Percentiles rank a stretch among this genome's conserved stretches.
phyloP scores from a whole-genome alignment of 2,113 vertebrate species.

The Sinocyclocheilus anophthalmus region DNA sequence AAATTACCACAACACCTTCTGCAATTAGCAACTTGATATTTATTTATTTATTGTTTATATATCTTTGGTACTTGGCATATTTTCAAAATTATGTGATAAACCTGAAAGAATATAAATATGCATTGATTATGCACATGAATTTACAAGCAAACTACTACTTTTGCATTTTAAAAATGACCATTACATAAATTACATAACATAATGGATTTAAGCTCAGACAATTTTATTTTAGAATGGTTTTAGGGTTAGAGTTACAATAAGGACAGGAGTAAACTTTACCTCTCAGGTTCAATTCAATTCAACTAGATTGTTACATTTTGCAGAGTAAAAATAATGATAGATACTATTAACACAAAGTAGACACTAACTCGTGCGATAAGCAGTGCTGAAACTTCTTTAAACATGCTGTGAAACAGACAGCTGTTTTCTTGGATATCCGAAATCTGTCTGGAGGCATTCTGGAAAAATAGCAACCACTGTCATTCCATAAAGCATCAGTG shows the following conservation, averaged over 20 bases:
- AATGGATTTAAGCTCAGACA: not conserved
- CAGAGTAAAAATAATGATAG: not conserved
- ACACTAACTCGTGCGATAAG: not conserved
- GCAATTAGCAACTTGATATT: not conserved
- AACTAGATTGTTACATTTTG: not conserved
- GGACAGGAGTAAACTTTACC: not conserved
- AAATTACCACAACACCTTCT: not conserved
- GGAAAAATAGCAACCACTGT: slow-evolving; percentile 1
- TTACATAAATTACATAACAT: not conserved
- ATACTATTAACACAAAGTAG: not conserved
- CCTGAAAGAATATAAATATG: not conserved
- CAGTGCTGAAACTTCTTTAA: not conserved
- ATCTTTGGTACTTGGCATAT: not conserved
- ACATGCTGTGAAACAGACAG: not conserved
- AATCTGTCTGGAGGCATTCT: not conserved
- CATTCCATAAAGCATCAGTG: slow-evolving; percentile 3
- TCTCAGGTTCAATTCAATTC: not conserved
- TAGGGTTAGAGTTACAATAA: not conserved
- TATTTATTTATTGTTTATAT: not conserved
- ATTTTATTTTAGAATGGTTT: not conserved
- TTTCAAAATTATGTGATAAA: not conserved
- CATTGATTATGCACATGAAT: not conserved
- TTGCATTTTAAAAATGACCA: not conserved
- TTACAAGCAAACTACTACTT: not conserved
- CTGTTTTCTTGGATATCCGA: not conserved